Conservation (phyloP, 2,797 vertebrate genomes). For the Sebastes iracundus region DNA sequence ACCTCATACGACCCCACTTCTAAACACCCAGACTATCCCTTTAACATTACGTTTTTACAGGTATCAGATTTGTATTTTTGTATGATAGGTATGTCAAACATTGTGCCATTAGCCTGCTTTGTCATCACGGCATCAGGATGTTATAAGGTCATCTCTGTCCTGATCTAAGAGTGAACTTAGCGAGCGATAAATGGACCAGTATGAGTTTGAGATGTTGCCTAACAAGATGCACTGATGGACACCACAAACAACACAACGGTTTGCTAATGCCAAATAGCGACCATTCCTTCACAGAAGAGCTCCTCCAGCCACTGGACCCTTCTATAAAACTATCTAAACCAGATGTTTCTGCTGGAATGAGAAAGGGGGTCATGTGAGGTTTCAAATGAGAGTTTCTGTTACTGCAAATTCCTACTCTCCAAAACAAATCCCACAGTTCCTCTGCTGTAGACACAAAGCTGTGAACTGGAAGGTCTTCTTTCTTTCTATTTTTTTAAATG, state of each 20-base stretch:
- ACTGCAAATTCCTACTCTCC: conserved; percentile 36
- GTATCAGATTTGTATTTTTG: neutral
- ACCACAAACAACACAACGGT: neutral
- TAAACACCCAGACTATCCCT: neutral
- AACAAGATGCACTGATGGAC: conserved; percentile 3
- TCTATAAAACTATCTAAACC: conserved; percentile 37
- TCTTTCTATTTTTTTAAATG: neutral
- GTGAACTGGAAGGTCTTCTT: neutral
- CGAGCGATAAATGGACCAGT: neutral
- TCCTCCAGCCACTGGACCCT: conserved; percentile 2
- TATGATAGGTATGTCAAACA: neutral
- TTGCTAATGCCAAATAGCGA: neutral
- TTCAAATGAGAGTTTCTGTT: conserved; percentile 61
- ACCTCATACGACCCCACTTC: too few species aligned
- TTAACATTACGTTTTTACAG: neutral
- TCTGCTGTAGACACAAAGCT: conserved; percentile 39
- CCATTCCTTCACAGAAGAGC: neutral
- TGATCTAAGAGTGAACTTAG: neutral
- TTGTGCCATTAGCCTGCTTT: neutral
- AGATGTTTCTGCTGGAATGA: conserved; percentile 52
- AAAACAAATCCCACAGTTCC: conserved; percentile 48
- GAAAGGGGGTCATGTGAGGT: conserved; percentile 57
- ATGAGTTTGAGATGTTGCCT: neutral
- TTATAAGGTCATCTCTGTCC: neutral
- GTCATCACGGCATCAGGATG: neutral